Base-by-base conservation (phyloP, 1,140 invertebrate species). In the Psix sp. region DNA sequence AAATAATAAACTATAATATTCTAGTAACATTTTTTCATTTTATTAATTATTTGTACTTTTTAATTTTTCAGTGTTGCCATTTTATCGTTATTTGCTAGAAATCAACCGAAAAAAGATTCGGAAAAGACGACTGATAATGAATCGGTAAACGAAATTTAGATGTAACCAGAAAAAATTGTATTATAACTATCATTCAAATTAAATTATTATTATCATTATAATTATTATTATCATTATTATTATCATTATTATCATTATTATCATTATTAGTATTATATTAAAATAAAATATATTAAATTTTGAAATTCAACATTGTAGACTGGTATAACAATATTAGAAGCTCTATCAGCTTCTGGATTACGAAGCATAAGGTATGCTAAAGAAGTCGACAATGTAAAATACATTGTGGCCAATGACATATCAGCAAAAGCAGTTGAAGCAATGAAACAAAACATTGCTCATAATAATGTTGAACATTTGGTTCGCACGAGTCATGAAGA, bases 281-380 rank as follows among this genome's bases (percentile, higher is more conserved):
- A 21, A 11, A 26, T 33, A 2, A 15, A 9, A 4, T 31, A 42
- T 56, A 40, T 40, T 9, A 36, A 68, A 46, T 46, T 66, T 45
- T 43, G 4, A 9, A 33, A 33, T 33, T 33, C n/a, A 10, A 33
- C 52, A 4, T 24, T 48, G 15, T 9, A 92, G 82, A 79, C 90
- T 67, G 91, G 92, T 7, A 84, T 95, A 31, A 88, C 86, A 18
- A 92, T 99, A 68, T 87, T 99, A 40, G 98, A 99, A 89, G 98
- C 97, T 2, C 86, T 99, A 33, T 94, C 98, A 29, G 98, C 98
- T 5, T 95, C 95, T 56, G 98, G 98, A 0, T 86, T 99, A 9
- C 88, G 98, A 26, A 98, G 97, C 33, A 95, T 99, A 74, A 90
- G 98, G 15, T 99, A 99, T 89, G 97, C 97, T 0, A 93, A 96